Evolutionary conservation across 2,113 vertebrate species (phyloP).

Genomic region (Cervus canadensis): DNA sequence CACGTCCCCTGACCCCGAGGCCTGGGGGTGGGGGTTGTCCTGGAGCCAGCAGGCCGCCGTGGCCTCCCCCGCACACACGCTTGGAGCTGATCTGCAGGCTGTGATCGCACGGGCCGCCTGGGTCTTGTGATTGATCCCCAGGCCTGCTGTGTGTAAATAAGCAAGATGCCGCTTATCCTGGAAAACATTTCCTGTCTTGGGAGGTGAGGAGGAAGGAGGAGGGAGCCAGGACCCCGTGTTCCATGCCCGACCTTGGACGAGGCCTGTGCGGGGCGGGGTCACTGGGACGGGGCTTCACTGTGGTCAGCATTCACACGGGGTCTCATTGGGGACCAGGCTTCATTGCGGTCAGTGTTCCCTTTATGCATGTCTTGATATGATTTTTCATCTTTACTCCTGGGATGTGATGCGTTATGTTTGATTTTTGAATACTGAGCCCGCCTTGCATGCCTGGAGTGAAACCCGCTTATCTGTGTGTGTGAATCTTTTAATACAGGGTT

Average conservation of each 20-base stretch:
- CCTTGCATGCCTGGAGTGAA: neutral
- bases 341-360: neutral
- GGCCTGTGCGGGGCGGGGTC: fast-evolving
- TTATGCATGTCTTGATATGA: neutral
- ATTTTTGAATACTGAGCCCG: neutral
- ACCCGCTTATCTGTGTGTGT: neutral
- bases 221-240: neutral
- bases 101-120: fast-evolving
- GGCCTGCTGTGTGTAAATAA: neutral
- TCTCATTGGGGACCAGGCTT: too few species aligned
- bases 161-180: neutral
- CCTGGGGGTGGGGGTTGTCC: neutral
- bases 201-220: too few species aligned
- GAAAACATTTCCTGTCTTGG: neutral
- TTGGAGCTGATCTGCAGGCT: neutral
- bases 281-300: too few species aligned
- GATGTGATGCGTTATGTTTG: neutral
- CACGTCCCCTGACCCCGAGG: fast-evolving
- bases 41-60: neutral
- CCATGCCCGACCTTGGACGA: fast-evolving
- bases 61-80: fast-evolving
- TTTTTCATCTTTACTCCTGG: neutral
- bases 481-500: neutral
- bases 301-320: too few species aligned
- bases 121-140: neutral